Conservation (phyloP, 92 coral and sea anemone species). For the Epizoanthus illoricatus region DNA sequence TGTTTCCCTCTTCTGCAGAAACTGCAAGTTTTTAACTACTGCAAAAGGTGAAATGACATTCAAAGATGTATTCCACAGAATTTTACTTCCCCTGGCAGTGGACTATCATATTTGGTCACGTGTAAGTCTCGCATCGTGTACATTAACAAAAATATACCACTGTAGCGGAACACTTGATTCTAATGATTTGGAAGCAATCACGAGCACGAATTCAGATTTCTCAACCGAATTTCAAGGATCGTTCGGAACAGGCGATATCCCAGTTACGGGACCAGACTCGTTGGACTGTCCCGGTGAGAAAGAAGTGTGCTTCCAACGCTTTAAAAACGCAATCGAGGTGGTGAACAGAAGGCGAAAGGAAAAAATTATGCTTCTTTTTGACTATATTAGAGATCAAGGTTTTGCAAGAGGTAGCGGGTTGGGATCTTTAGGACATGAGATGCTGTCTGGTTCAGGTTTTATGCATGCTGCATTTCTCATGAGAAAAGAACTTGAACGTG, state of each 20-base stretch:
- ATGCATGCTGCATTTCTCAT: conserved; percentile 22
- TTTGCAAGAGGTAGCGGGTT: conserved; percentile 2
- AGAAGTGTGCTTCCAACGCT: no score
- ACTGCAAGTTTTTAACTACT: background rate
- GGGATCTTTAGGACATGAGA: background rate
- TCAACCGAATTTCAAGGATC: background rate
- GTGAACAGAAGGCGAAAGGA: background rate
- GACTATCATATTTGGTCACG: conserved; percentile 33
- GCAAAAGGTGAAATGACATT: background rate
- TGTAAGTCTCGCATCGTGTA: background rate
- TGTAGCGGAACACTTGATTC: background rate
- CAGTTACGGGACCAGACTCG: background rate
- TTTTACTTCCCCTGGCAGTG: conserved; percentile 20
- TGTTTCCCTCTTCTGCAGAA: conserved; percentile 8
- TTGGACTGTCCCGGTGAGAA: no score
- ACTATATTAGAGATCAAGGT: conserved; percentile 6
- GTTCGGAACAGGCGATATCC: no score
- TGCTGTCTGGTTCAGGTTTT: conserved; percentile 23
- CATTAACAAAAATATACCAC: background rate
- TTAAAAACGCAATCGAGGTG: no score
- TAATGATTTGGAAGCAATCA: background rate
- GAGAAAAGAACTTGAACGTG: background rate
- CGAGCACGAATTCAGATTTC: background rate
- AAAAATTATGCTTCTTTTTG: background rate
- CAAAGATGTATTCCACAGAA: background rate